Percentiles rank a stretch among this genome's conserved stretches.
Conservation (phyloP, 2,888 invertebrate genomes). For the Phyto melanocephala region DNA sequence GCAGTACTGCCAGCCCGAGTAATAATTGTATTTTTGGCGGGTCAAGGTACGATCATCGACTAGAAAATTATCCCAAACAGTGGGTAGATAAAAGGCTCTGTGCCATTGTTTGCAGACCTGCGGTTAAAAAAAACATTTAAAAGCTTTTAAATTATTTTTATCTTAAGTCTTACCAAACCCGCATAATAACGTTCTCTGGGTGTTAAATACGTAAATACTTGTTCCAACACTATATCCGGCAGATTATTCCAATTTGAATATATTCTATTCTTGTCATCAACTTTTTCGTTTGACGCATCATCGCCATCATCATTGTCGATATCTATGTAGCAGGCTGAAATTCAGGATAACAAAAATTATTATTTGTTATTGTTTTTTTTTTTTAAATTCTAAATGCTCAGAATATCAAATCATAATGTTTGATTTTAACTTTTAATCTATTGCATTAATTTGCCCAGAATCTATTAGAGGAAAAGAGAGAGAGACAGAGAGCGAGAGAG, state of each 20-base stretch:
- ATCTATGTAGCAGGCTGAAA: constrained; percentile 80
- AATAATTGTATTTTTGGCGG: constrained; percentile 87
- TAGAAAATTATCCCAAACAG: constrained; percentile 87
- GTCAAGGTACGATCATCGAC: constrained; percentile 87
- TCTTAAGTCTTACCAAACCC: constrained; percentile 82
- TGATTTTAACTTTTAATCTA: not conserved
- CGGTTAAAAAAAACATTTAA: not conserved
- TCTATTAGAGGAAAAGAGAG: not conserved
- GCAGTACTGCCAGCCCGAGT: constrained; percentile 87
- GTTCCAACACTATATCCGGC: constrained; percentile 86
- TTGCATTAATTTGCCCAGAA: not conserved
- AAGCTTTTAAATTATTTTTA: not conserved
- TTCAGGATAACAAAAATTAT: not conserved
- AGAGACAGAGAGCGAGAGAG: not conserved
- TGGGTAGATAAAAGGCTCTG: constrained; percentile 85
- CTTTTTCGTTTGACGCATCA: constrained; percentile 71
- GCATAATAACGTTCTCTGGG: constrained; percentile 86
- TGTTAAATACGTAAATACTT: constrained; percentile 84
- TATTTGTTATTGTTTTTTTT: too few species aligned
- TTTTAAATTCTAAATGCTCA: not conserved
- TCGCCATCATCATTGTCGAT: constrained; percentile 76
- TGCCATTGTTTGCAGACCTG: constrained; percentile 82
- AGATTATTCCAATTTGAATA: constrained; percentile 83
- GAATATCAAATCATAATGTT: not conserved
- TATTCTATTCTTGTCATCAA: constrained; percentile 76